These are phyloP conservation scores for Amiota communis DNA, from an alignment of 2,888 invertebrate species.

Conservation along the genomic window DNA sequence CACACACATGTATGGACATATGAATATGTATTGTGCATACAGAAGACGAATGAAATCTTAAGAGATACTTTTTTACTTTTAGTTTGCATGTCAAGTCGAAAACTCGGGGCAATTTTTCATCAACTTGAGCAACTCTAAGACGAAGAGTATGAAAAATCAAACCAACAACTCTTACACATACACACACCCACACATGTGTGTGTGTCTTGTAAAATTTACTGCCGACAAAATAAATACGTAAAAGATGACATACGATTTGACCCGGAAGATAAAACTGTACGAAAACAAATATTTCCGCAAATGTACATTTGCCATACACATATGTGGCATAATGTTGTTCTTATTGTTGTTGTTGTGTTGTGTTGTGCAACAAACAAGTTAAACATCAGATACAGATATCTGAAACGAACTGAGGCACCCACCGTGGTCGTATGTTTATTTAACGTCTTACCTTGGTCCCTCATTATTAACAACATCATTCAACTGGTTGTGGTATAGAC, in stretches of 20 bases:
- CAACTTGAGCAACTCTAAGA: slow-evolving; percentile 9
- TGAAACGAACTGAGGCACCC: not conserved
- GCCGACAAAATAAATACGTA: slow-evolving; percentile 57
- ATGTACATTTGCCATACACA: slow-evolving; percentile 18
- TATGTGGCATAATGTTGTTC: slow-evolving; percentile 9
- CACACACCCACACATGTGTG: not conserved
- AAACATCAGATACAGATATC: not conserved
- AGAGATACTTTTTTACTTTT: slow-evolving; percentile 13
- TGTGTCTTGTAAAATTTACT: slow-evolving; percentile 24
- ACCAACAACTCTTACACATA: not conserved
- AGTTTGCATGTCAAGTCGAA: slow-evolving; percentile 25
- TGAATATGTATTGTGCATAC: not conserved
- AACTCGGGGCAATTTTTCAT: slow-evolving; percentile 24
- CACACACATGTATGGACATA: not conserved
- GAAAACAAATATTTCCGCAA: slow-evolving; percentile 52
- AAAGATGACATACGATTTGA: slow-evolving; percentile 66
- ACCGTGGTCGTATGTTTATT: slow-evolving; percentile 45
- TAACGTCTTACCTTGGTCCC: slow-evolving; percentile 57
- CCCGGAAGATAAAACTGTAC: slow-evolving; percentile 61
- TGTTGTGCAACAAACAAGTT: not conserved
- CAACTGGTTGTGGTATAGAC: slow-evolving; percentile 55
- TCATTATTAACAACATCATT: slow-evolving; percentile 64
- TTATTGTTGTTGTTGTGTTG: not conserved
- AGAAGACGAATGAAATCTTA: slow-evolving; percentile 9
- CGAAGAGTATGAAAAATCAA: slow-evolving; percentile 24